Conservation (phyloP, 2,113 vertebrate genomes). For the Australoheros scitulus region DNA sequence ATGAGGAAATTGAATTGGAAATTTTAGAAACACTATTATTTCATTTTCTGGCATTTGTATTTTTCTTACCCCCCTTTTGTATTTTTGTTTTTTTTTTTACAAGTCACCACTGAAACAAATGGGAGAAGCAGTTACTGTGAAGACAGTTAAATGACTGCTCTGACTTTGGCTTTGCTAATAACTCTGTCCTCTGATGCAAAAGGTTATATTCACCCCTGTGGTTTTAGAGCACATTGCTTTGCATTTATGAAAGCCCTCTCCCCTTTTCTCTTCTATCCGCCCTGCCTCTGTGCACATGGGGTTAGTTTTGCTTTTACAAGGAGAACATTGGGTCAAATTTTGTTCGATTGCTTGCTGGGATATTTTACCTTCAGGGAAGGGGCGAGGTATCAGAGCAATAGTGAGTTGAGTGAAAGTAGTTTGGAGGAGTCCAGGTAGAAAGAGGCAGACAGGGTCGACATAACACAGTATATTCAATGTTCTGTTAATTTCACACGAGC, state of each 20-base stretch:
- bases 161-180: conserved; percentile 73
- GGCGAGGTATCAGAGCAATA: conserved; percentile 37
- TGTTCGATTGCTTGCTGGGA: conserved; percentile 56
- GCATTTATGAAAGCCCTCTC: conserved; percentile 64
- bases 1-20: conserved; percentile 80
- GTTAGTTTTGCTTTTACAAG: conserved; percentile 40
- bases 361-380: conserved; percentile 44
- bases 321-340: conserved; percentile 60
- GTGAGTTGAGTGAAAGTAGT: conserved; percentile 25
- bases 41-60: conserved; percentile 69
- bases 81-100: conserved; percentile 54
- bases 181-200: conserved; percentile 67
- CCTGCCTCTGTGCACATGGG: conserved; percentile 36
- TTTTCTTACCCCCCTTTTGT: conserved; percentile 9
- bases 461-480: conserved; percentile 13
- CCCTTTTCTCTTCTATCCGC: conserved; percentile 31
- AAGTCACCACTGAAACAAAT: conserved; percentile 62
- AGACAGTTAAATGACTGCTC: conserved; percentile 68
- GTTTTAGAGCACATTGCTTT: conserved; percentile 68
- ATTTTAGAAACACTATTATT: conserved; percentile 77
- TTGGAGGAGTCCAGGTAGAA: not conserved
- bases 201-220: conserved; percentile 74
- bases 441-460: not conserved
- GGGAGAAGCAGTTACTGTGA: conserved; percentile 66
- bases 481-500: conserved; percentile 30